These are phyloP conservation scores for Solenopsis fugax DNA, from an alignment of 1,140 invertebrate species.

Conservation along the genomic window DNA sequence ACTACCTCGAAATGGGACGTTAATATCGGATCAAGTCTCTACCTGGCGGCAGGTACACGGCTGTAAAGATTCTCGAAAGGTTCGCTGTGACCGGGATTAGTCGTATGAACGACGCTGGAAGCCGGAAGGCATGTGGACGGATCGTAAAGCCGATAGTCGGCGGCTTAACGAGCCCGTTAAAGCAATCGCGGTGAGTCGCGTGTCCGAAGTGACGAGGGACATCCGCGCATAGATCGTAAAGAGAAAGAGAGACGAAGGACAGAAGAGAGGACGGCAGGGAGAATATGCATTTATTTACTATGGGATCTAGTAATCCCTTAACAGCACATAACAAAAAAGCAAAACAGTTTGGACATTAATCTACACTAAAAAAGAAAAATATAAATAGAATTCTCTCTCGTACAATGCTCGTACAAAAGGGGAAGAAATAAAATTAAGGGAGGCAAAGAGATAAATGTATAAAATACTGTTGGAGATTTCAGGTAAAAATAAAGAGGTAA, in stretches of 20 bases:
- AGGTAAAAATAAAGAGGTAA: background rate
- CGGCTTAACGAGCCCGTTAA: conserved; percentile 60
- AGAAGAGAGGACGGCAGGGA: background rate
- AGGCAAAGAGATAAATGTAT: conserved; percentile 23
- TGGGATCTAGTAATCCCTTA: conserved; percentile 32
- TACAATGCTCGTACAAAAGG: background rate
- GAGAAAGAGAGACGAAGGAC: background rate
- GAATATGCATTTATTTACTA: conserved; percentile 28
- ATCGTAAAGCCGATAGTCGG: conserved; percentile 59
- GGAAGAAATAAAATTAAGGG: conserved; percentile 3
- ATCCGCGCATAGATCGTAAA: conserved; percentile 23
- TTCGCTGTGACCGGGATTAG: conserved; percentile 22
- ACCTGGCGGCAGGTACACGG: conserved; percentile 21
- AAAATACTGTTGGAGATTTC: background rate
- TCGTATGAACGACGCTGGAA: conserved; percentile 39
- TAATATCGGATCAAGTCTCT: conserved; percentile 27
- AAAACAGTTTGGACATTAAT: conserved; percentile 39
- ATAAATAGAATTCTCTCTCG: conserved; percentile 15
- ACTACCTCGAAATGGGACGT: background rate
- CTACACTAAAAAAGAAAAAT: conserved; percentile 21
- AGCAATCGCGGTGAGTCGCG: conserved; percentile 60
- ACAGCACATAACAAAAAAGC: conserved; percentile 15
- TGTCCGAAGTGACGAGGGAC: conserved; percentile 57
- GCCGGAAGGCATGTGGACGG: conserved; percentile 53
- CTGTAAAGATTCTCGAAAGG: conserved; percentile 35